Base-by-base conservation (phyloP, 2,113 vertebrate genomes). In the human (Homo sapiens) region DNA sequence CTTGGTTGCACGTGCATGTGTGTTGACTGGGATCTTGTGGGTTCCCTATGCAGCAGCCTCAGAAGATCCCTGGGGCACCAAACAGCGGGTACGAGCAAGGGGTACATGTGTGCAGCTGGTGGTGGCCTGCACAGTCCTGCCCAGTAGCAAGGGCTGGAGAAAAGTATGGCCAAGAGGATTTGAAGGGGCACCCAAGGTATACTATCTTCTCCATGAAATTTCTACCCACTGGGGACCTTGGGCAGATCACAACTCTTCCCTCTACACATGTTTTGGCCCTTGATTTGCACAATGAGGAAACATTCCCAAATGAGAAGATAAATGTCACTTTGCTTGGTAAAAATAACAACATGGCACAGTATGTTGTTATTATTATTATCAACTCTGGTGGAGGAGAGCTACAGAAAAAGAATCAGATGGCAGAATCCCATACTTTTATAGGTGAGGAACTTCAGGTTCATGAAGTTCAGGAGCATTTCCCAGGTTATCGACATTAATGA, bases 1-100 rank as follows among this genome's bases (percentile, higher is more conserved):
- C 14, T 48, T 9, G 9, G 30, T 10, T 30, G 22, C 6, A n/a
- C 1, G 0, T 17, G 14, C 3, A 0, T 7, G n/a, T 5, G 5
- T 25, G 18, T 70, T 5, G 48, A 25, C 1, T 8, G 3, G 40
- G 27, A 70, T 23, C n/a, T 38, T 32, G 10, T 12, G 81, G 48
- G 57, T 2, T 13, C 14, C 45, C 38, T 45, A 43, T 35, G 1
- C 8, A 2, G 18, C 27, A 70, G n/a, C 45, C 27, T 66, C 40
- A 38, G 50, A 78, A 78, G n/a, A 27, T 23, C 27, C 55, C n/a
- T 8, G 23, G 27, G 23, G 16, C 17, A 52, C 25, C 38, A 48
- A 55, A 13, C 16, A 68, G 30, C 3, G 38, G 35, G 38, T 2
- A 23, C 27, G 5, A 16, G 17, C 13, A 23, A 4, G 35, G 4